Conservation (phyloP, 1,140 invertebrate genomes). For the Uloborus diversus region DNA sequence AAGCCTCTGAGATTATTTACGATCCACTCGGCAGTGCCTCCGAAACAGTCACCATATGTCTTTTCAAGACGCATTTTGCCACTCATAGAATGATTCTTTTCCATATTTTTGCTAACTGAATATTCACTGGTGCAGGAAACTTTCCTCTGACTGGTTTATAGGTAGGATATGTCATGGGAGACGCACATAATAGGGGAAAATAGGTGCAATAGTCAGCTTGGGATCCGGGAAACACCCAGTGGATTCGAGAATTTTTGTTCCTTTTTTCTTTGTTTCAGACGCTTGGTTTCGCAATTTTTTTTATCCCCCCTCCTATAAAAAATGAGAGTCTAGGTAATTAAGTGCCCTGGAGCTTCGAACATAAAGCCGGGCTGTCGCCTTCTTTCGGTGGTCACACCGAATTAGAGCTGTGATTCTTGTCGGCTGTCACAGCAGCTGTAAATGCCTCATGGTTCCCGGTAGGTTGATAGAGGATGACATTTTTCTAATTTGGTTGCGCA, state of each 20-base stretch:
- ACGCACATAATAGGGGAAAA: conserved; percentile 2
- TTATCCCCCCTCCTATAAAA: too few species aligned
- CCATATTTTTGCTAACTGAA: conserved; percentile 24
- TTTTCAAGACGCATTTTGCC: neutral
- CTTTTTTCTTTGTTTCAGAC: neutral
- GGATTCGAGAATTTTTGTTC: neutral
- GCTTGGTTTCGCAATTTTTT: too few species aligned
- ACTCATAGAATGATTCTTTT: neutral
- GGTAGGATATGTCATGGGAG: neutral
- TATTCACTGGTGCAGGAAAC: conserved; percentile 2
- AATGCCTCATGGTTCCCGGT: neutral
- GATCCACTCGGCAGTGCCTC: conserved; percentile 1
- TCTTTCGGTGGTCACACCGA: conserved; percentile 34
- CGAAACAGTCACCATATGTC: conserved; percentile 35
- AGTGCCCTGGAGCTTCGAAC: conserved; percentile 11
- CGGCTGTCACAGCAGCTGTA: conserved; percentile 20
- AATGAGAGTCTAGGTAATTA: conserved; percentile 22
- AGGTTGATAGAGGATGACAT: conserved; percentile 6
- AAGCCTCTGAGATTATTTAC: conserved; percentile 35
- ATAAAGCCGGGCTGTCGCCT: neutral
- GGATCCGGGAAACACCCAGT: conserved; percentile 37
- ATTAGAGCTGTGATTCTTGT: conserved; percentile 35
- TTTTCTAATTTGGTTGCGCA: conserved; percentile 37
- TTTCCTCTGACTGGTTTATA: neutral
- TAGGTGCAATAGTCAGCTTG: neutral